Base-by-base conservation (phyloP, 2,888 invertebrate genomes). In the Phortica okadai region DNA sequence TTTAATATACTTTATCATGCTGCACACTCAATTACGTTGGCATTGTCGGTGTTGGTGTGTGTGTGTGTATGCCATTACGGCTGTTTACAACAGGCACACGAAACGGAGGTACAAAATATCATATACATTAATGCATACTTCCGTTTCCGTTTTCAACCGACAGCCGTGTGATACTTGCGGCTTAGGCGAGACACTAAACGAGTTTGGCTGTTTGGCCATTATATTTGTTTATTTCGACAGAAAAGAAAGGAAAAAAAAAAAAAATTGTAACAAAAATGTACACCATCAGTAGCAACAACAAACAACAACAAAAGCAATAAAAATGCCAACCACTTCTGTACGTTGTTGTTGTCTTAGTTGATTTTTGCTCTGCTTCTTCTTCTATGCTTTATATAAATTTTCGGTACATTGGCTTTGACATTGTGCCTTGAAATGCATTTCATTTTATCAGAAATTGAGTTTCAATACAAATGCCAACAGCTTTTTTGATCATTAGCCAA, bases 91-190 rank as follows among this genome's bases (percentile, higher is more conserved):
- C 62, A 62, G 10, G 10, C n/a, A 7, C 16, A 62, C 25, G n/a
- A 62, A 62, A 62, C 62, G 10, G 21, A 56, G 10, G 21, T 25
- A 62, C 10, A 21, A 21, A 11, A 25, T 25, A 21, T 25, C n/a
- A 62, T 21, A 62, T 14, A 25, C 25, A 62, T 10, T 62, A 62
- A 62, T 62, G 62, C 25, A 7, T 10, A 25, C 25, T 62, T 62
- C 62, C 62, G 62, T 62, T 62, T 62, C 62, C 33, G 25, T 62
- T 62, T 62, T 10, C 16, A 82, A 84, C 78, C 81, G 82, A 77
- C 76, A 76, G 80, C 84, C 80, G 82, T 82, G 85, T 78, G 81
- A 80, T 76, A 82, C 84, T 87, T 85, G 85, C 85, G 78, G 82
- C 78, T 80, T 84, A 62, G 25, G 25, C 62, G 21, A 62, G 10